These are phyloP conservation scores for Callorhinus ursinus DNA, from an alignment of 2,113 vertebrate species.

Conservation along the genomic window DNA sequence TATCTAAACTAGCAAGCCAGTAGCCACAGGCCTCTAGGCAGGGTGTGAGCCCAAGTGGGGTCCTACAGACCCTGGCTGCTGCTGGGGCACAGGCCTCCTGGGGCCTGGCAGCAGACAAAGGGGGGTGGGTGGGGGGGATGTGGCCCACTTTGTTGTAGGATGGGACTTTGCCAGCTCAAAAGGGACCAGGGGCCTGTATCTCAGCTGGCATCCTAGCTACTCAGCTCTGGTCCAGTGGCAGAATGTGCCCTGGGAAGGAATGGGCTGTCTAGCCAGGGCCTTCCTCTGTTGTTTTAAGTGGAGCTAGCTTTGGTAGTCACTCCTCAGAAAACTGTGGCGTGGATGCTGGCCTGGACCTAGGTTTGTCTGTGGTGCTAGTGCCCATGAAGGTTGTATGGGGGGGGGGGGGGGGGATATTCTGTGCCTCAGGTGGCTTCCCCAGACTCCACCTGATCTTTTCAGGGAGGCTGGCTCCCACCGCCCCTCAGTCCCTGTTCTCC, in stretches of 20 bases:
- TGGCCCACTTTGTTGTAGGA: not conserved
- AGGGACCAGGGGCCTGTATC: not conserved
- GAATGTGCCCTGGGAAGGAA: not conserved
- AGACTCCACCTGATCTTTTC: not conserved
- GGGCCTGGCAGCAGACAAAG: not conserved
- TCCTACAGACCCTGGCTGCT: not conserved
- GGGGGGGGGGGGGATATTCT: too few species aligned
- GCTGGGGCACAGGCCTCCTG: not conserved
- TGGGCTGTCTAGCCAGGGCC: not conserved
- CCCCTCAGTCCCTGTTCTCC: not conserved
- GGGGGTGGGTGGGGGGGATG: not conserved
- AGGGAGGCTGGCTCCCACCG: not conserved
- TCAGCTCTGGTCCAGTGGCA: not conserved
- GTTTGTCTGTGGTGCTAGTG: not conserved
- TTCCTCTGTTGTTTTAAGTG: not conserved
- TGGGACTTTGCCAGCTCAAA: slow-evolving; percentile 31
- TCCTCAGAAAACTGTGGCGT: not conserved
- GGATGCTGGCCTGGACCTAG: not conserved
- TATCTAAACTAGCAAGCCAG: not conserved
- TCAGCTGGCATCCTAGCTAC: slow-evolving; percentile 23
- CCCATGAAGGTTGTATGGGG: not conserved
- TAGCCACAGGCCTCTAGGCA: not conserved
- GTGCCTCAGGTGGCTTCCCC: not conserved
- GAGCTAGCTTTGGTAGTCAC: not conserved
- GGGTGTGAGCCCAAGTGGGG: not conserved